A percentile compares a stretch with the other conserved stretches of the same genome.
Evolutionary conservation across 2,113 vertebrate species (phyloP).

Genomic region (Empidonax traillii): DNA sequence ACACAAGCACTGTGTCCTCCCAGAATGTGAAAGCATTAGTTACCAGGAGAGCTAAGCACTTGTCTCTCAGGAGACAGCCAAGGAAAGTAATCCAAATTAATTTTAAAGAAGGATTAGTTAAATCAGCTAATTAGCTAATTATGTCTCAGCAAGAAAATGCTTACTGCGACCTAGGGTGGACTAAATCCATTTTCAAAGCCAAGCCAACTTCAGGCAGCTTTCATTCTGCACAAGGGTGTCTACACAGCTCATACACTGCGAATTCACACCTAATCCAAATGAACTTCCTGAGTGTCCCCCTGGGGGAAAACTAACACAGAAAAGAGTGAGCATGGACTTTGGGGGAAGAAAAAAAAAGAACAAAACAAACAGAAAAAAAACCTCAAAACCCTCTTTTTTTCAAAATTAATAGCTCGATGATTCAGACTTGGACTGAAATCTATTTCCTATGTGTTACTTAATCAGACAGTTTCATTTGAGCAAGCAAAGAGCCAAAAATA

Average conservation of each 20-base stretch:
- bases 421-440: slow-evolving; percentile 32
- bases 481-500: not conserved
- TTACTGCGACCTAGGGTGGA: not conserved
- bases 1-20: not conserved
- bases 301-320: not conserved
- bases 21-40: not conserved
- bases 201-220: not conserved
- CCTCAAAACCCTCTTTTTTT: not conserved
- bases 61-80: not conserved
- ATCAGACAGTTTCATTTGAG: slow-evolving; percentile 18
- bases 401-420: not conserved
- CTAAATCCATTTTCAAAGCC: not conserved
- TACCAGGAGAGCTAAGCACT: not conserved
- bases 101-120: slow-evolving; percentile 41
- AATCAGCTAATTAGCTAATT: slow-evolving; percentile 23
- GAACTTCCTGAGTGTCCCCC: not conserved
- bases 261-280: not conserved
- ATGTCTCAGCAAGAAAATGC: not conserved
- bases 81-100: slow-evolving; percentile 24
- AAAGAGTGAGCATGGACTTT: not conserved
- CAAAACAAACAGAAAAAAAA: not conserved
- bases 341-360: not conserved
- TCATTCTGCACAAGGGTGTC: not conserved
- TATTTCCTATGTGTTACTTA: slow-evolving; percentile 43
- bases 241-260: not conserved